Percentiles rank a stretch among this genome's conserved stretches.
Evolutionary conservation across 1,140 invertebrate species (phyloP).

Genomic region (Pseudomyrmex sp.): DNA sequence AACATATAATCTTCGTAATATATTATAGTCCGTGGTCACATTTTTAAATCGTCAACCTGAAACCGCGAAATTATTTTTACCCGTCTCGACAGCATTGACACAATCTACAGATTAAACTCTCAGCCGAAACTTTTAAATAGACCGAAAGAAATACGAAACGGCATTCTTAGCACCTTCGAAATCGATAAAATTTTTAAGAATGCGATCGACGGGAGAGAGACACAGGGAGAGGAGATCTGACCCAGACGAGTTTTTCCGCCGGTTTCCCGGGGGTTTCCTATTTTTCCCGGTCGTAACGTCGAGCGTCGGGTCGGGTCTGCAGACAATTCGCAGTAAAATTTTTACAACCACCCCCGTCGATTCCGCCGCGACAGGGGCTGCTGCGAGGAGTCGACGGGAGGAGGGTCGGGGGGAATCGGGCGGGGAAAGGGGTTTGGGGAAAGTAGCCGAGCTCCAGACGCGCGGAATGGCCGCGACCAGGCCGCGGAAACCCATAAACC

Average conservation of each 20-base stretch:
- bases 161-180: background rate
- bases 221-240: constrained; percentile 70
- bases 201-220: constrained; percentile 9
- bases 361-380: constrained; percentile 50
- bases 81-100: background rate
- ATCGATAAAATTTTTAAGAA: constrained; percentile 51
- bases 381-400: constrained; percentile 40
- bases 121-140: constrained; percentile 4
- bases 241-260: constrained; percentile 82
- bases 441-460: constrained; percentile 78
- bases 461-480: constrained; percentile 80
- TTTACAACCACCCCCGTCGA: constrained; percentile 81
- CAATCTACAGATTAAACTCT: background rate
- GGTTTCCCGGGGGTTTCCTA: constrained; percentile 79
- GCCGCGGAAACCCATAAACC: constrained; percentile 83
- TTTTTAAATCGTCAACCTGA: background rate
- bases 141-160: background rate
- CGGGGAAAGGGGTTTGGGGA: constrained; percentile 47
- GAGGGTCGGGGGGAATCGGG: constrained; percentile 29
- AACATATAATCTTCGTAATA: background rate
- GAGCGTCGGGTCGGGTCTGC: constrained; percentile 78
- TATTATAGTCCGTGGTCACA: background rate
- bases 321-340: constrained; percentile 86
- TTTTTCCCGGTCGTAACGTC: constrained; percentile 81
- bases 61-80: background rate